phyloP scores from a whole-genome alignment of 1,140 invertebrate genomes.

The Drosophila mojavensis region DNA sequence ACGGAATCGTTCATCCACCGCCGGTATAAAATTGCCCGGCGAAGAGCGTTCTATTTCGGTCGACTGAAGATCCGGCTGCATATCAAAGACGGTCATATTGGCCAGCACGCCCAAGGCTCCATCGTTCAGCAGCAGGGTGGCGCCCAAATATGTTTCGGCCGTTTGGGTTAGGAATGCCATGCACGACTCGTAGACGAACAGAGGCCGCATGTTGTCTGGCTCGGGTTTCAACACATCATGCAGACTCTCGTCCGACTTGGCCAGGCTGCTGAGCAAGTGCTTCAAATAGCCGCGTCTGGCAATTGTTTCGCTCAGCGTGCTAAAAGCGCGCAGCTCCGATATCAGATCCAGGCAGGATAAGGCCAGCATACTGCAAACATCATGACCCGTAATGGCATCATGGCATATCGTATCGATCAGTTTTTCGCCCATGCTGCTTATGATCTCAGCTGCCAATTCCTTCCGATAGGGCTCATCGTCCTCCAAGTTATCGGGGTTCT shows the following conservation, averaged over 20 bases:
- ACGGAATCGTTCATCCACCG: conserved; percentile 88
- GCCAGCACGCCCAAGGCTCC: conserved; percentile 90
- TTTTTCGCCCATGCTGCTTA: conserved; percentile 90
- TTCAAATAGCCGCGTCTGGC: conserved; percentile 92
- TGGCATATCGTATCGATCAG: conserved; percentile 93
- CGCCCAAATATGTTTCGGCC: conserved; percentile 89
- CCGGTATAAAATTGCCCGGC: conserved; percentile 86
- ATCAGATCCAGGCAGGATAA: conserved; percentile 92
- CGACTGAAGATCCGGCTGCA: conserved; percentile 89
- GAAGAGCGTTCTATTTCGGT: conserved; percentile 41
- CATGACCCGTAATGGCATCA: conserved; percentile 94
- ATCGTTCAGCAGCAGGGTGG: conserved; percentile 90
- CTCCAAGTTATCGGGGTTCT: conserved; percentile 57
- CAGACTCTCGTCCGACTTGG: conserved; percentile 90
- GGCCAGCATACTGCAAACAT: conserved; percentile 94
- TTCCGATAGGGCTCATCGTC: conserved; percentile 30
- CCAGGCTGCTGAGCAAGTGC: conserved; percentile 91
- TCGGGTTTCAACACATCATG: conserved; percentile 88
- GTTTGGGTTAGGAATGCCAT: conserved; percentile 92
- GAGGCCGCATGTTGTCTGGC: conserved; percentile 88
- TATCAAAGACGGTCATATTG: conserved; percentile 90
- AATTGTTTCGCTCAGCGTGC: conserved; percentile 90
- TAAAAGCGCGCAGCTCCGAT: conserved; percentile 89
- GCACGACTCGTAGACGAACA: conserved; percentile 95
- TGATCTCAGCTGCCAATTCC: conserved; percentile 85